A percentile compares a stretch with the other conserved stretches of the same genome.
phyloP scores from a whole-genome alignment of 2,113 vertebrate species.

The Myotis lucifugus region DNA sequence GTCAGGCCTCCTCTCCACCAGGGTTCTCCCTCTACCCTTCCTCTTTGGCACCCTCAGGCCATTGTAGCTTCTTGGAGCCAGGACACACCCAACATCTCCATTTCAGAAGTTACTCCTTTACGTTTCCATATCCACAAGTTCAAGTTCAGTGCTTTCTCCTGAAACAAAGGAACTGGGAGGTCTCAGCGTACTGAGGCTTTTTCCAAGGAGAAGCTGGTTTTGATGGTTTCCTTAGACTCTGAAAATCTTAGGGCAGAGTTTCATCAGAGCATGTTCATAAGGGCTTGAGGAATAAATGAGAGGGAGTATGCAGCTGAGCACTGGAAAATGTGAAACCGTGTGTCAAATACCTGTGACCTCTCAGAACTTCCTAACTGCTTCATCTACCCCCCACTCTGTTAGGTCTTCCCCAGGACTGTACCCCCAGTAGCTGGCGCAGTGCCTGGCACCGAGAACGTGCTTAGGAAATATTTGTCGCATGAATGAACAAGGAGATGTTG shows the following conservation, averaged over 20 bases:
- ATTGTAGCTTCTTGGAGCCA: not conserved
- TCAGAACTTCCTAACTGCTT: not conserved
- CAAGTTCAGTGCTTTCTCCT: not conserved
- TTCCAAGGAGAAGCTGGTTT: not conserved
- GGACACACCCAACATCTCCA: not conserved
- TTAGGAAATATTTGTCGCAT: not conserved
- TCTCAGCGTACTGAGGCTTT: not conserved
- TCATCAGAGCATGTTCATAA: not conserved
- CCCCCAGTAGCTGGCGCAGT: not conserved
- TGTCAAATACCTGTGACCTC: not conserved
- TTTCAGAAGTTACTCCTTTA: not conserved
- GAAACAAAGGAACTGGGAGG: not conserved
- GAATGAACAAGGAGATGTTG: not conserved
- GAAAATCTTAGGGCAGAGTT: not conserved
- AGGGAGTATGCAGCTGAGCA: fast-evolving
- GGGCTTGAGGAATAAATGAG: not conserved
- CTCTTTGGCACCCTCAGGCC: not conserved
- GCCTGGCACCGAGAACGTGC: not conserved
- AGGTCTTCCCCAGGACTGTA: not conserved
- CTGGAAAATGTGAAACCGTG: not conserved
- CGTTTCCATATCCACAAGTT: not conserved
- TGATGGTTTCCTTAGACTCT: not conserved
- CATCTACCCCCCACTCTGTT: fast-evolving
- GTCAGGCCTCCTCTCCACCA: not conserved
- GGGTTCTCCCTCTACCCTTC: no score